A percentile compares a stretch with the other conserved stretches of the same genome.
phyloP scores from a whole-genome alignment of 1,140 invertebrate species.

The Tribolium castaneum region DNA sequence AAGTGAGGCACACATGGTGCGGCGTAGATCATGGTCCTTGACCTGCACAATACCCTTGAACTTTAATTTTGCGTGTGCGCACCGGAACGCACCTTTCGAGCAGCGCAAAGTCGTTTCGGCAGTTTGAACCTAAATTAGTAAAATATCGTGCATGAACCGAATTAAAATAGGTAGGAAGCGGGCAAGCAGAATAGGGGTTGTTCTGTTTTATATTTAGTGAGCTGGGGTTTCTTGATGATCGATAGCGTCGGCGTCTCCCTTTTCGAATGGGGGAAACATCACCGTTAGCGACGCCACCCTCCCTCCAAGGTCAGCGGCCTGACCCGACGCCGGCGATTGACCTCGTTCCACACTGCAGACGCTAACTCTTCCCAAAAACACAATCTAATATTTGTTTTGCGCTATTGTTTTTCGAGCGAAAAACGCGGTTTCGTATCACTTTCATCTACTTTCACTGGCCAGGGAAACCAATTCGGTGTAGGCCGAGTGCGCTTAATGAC shows the following conservation, averaged over 20 bases:
- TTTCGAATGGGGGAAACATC: conserved; percentile 29
- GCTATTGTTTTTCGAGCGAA: not conserved
- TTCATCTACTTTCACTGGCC: conserved; percentile 13
- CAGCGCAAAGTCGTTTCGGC: not conserved
- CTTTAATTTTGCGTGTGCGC: conserved; percentile 44
- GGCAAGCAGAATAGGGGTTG: not conserved
- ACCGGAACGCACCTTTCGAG: conserved; percentile 6
- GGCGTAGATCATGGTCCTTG: conserved; percentile 38
- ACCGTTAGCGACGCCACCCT: conserved; percentile 41
- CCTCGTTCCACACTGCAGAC: conserved; percentile 53
- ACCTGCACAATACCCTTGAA: conserved; percentile 49
- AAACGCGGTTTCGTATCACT: not conserved
- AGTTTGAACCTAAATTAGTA: not conserved
- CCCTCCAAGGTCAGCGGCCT: conserved; percentile 54
- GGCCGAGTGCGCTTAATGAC: too few species aligned
- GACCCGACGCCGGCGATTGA: conserved; percentile 55
- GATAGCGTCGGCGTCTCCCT: conserved; percentile 28
- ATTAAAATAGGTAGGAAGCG: not conserved
- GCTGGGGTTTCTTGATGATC: conserved; percentile 24
- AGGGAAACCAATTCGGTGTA: too few species aligned
- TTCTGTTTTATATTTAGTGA: conserved; percentile 26
- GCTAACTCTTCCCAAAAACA: conserved; percentile 11
- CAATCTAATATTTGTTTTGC: not conserved
- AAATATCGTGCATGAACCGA: not conserved
- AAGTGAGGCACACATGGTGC: not conserved